Conservation (phyloP, 2,113 vertebrate species). For the Callocephalon fimbriatum region DNA sequence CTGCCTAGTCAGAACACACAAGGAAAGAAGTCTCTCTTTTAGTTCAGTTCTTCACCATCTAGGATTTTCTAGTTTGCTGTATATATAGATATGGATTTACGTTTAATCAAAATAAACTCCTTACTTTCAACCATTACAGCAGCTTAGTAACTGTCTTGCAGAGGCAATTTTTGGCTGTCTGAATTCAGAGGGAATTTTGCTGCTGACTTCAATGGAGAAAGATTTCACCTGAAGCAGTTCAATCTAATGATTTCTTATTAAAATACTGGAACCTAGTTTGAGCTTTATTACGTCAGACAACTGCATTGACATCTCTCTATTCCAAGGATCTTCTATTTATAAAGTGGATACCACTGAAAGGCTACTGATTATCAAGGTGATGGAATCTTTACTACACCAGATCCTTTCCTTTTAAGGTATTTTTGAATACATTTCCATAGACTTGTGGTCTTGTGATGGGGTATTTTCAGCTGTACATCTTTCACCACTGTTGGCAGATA, state of each 20-base stretch:
- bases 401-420: background rate
- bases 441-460: background rate
- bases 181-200: background rate
- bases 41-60: background rate
- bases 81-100: background rate
- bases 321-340: background rate
- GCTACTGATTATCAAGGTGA: background rate
- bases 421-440: background rate
- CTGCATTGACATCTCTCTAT: background rate
- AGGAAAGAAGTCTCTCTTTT: background rate
- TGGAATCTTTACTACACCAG: background rate
- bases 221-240: background rate
- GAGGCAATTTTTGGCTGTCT: background rate
- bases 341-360: background rate
- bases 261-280: background rate
- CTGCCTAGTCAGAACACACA: background rate
- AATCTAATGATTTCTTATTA: constrained; percentile 24
- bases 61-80: background rate
- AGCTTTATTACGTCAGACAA: background rate
- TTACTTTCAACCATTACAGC: background rate
- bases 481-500: background rate
- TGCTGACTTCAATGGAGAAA: background rate
- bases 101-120: constrained; percentile 40
- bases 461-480: background rate
- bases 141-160: background rate